Percentiles rank a stretch among this genome's conserved stretches.
These are phyloP conservation scores for Botrylloides violaceus DNA, from an alignment of 23 tunicate genomes.

Conservation along the genomic window DNA sequence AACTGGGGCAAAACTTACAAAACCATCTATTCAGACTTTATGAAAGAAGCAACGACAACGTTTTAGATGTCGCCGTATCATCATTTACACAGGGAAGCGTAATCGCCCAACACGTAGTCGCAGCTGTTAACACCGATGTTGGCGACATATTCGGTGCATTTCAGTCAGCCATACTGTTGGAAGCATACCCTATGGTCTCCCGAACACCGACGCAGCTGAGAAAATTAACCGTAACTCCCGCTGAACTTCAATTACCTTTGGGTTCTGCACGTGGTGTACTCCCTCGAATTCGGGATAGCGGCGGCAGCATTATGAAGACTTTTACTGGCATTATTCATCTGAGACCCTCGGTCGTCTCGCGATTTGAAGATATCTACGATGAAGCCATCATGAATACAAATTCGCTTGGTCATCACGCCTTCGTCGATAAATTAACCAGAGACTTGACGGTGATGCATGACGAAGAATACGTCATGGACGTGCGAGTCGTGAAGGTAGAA, in stretches of 20 bases:
- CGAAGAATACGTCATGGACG: neutral
- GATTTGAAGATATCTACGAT: neutral
- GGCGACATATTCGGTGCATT: neutral
- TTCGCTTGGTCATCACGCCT: neutral
- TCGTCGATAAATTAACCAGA: neutral
- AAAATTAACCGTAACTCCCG: neutral
- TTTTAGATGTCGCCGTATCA: constrained; percentile 11
- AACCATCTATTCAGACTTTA: neutral
- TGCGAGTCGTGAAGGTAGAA: constrained; percentile 5
- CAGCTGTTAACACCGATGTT: neutral
- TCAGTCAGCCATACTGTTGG: neutral
- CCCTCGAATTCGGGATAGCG: neutral
- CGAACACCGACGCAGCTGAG: neutral
- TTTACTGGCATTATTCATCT: constrained; percentile 9
- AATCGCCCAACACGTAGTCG: constrained; percentile 5
- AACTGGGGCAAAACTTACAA: neutral
- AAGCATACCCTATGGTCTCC: neutral
- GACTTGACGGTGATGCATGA: constrained; percentile 9
- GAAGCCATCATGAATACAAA: neutral
- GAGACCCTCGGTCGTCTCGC: neutral
- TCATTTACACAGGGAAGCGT: constrained; percentile 21
- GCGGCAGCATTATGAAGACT: neutral
- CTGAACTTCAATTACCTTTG: neutral
- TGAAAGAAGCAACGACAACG: neutral
- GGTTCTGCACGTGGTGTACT: neutral